Percentiles rank a stretch among this genome's conserved stretches.
phyloP scores from a whole-genome alignment of 1,140 invertebrate species.

The Drosophila malerkotliana region DNA sequence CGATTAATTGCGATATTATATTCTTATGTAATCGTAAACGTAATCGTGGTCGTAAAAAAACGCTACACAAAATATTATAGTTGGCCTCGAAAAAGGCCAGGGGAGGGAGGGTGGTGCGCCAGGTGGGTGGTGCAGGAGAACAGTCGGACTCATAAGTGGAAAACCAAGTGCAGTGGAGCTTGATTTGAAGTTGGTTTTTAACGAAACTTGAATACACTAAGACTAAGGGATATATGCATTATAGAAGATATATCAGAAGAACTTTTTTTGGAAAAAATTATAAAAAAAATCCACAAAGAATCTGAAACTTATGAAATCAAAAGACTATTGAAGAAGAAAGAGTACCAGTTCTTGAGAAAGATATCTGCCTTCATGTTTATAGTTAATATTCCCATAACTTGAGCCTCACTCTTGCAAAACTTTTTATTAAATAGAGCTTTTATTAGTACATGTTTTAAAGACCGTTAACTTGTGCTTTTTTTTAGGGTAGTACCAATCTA shows the following conservation, averaged over 20 bases:
- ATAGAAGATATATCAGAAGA: no score
- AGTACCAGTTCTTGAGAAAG: no score
- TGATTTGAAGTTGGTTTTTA: neutral
- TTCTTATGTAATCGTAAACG: slow-evolving; percentile 82
- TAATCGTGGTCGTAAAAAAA: slow-evolving; percentile 72
- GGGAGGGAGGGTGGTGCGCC: neutral
- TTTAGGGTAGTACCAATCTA: neutral
- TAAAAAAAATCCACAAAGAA: no score
- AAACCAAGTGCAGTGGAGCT: slow-evolving; percentile 39
- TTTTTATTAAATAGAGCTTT: no score
- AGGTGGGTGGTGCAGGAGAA: neutral
- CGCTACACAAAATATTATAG: slow-evolving; percentile 70
- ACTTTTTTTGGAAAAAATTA: no score
- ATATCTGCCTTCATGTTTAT: no score
- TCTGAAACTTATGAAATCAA: no score
- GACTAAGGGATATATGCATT: neutral
- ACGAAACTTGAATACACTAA: slow-evolving; percentile 7
- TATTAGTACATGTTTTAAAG: neutral
- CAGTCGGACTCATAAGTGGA: slow-evolving; percentile 8
- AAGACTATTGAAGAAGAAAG: no score
- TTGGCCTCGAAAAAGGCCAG: slow-evolving; percentile 21
- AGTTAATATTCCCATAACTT: no score
- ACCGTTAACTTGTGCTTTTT: neutral
- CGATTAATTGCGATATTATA: slow-evolving; percentile 82
- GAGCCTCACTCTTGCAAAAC: no score